A percentile compares a stretch with the other conserved stretches of the same genome.
Evolutionary conservation across 2,888 invertebrate genomes (phyloP).

Genomic region (Synergus gifuensis): DNA sequence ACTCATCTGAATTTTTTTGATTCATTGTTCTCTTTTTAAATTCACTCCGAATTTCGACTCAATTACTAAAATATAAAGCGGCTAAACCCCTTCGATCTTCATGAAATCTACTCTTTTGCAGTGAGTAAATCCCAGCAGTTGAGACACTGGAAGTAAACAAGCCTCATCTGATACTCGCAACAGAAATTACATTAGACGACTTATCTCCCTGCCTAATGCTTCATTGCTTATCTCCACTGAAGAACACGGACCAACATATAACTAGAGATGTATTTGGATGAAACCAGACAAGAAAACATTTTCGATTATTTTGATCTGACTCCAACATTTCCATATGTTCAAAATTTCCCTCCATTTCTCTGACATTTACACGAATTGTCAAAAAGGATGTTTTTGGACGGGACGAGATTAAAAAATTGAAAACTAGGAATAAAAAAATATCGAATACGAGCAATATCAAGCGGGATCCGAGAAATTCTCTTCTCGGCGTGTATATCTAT

Average conservation of each 20-base stretch:
- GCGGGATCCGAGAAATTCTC: too few species aligned
- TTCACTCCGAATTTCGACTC: neutral
- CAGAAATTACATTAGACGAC: slow-evolving; percentile 56
- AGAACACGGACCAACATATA: slow-evolving; percentile 34
- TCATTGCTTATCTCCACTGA: slow-evolving; percentile 51
- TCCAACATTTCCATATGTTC: too few species aligned
- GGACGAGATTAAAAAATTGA: too few species aligned
- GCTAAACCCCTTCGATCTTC: neutral
- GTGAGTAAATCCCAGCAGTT: slow-evolving; percentile 13
- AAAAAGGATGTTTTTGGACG: too few species aligned
- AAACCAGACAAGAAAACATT: too few species aligned
- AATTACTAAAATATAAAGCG: neutral
- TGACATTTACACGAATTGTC: too few species aligned
- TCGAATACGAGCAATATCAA: too few species aligned
- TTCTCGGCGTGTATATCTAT: too few species aligned
- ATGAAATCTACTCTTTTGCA: neutral
- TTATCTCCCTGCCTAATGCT: slow-evolving; percentile 36
- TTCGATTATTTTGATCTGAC: too few species aligned
- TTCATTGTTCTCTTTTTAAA: neutral
- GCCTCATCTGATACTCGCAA: slow-evolving; percentile 42
- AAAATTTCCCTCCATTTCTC: too few species aligned
- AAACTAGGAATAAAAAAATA: too few species aligned
- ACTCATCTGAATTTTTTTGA: neutral
- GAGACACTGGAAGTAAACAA: slow-evolving; percentile 6
- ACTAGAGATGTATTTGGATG: slow-evolving; percentile 15